phyloP scores from a whole-genome alignment of 2,797 vertebrate genomes.

The Synaphobranchus kaupii region DNA sequence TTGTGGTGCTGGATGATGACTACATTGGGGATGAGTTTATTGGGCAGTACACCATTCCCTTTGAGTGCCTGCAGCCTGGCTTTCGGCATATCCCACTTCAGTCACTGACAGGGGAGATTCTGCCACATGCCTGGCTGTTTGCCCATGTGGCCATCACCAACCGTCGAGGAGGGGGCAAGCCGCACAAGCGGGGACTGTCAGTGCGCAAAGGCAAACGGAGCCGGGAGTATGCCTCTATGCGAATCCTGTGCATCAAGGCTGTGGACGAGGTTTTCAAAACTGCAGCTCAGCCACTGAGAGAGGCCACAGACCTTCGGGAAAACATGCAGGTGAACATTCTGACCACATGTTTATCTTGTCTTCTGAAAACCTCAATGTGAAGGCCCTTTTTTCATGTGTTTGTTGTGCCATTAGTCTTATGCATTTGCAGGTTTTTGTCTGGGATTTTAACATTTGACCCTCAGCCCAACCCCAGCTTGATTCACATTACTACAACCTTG shows the following conservation, averaged over 20 bases:
- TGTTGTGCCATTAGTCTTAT: neutral
- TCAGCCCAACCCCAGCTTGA: neutral
- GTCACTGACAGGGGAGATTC: slow-evolving; percentile 89
- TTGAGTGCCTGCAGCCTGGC: slow-evolving; percentile 96
- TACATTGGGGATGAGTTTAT: slow-evolving; percentile 98
- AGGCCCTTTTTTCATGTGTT: neutral
- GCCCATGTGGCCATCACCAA: slow-evolving; percentile 98
- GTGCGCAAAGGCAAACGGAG: slow-evolving; percentile 92
- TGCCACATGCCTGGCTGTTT: slow-evolving; percentile 90
- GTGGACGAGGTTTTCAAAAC: slow-evolving; percentile 96
- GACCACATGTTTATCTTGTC: neutral
- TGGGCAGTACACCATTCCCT: slow-evolving; percentile 95
- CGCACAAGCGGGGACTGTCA: slow-evolving; percentile 94
- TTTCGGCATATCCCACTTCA: slow-evolving; percentile 95
- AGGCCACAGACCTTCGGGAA: slow-evolving; percentile 95
- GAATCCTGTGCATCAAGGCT: slow-evolving; percentile 89
- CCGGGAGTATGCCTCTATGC: slow-evolving; percentile 93
- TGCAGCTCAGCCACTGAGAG: slow-evolving; percentile 87
- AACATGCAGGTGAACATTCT: slow-evolving; percentile 90
- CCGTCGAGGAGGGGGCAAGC: slow-evolving; percentile 94
- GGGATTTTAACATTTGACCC: neutral
- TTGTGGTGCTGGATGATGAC: slow-evolving; percentile 96
- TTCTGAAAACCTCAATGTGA: neutral
- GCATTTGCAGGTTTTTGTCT: neutral
- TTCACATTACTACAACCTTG: neutral